Percentiles rank a stretch among this genome's conserved stretches.
Conservation (phyloP, 2,797 vertebrate species). For the Buphagus erythrorhynchus region DNA sequence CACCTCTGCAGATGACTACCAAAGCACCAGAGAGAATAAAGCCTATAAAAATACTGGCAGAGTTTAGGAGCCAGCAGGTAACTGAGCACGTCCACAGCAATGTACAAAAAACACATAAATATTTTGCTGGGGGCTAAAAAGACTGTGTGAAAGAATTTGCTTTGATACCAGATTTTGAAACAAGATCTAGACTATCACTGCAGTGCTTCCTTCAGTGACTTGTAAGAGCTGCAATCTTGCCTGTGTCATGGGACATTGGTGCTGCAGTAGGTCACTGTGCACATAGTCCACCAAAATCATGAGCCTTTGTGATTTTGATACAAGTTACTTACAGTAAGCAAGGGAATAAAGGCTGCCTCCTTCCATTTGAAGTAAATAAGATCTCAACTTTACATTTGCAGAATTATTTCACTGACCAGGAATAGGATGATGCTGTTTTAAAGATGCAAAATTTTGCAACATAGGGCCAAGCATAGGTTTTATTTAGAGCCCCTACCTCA, state of each 20-base stretch:
- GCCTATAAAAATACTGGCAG: background rate
- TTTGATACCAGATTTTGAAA: background rate
- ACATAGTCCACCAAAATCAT: background rate
- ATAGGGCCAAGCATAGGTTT: background rate
- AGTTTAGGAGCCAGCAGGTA: background rate
- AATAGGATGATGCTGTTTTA: background rate
- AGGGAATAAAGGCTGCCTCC: background rate
- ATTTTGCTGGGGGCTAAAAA: background rate
- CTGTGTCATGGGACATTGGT: background rate
- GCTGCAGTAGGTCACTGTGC: background rate
- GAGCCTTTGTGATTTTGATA: accelerated
- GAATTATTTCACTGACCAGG: background rate
- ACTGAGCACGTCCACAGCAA: background rate
- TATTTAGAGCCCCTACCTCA: background rate
- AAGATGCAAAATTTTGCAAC: background rate
- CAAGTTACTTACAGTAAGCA: background rate
- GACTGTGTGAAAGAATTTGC: background rate
- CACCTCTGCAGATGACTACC: background rate
- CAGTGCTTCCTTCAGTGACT: background rate
- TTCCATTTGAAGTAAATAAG: background rate
- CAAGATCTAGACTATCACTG: background rate
- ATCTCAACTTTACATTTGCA: background rate
- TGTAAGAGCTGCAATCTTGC: background rate
- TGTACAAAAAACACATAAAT: background rate
- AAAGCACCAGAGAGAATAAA: background rate